These are phyloP conservation scores for Drosophila longiperda DNA, from an alignment of 2,888 invertebrate species.

Conservation along the genomic window DNA sequence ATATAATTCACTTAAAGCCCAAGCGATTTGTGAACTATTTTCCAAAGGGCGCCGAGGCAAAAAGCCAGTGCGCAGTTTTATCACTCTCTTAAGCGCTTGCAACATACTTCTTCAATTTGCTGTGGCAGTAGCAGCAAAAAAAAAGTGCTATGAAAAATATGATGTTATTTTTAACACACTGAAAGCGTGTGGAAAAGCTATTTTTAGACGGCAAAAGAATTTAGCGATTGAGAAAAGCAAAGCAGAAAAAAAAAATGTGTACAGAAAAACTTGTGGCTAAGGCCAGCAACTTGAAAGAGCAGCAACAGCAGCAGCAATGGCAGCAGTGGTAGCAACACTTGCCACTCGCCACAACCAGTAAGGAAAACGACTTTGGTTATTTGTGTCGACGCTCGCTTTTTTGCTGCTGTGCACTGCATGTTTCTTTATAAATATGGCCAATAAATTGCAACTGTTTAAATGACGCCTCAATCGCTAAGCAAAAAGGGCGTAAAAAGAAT, in stretches of 20 bases:
- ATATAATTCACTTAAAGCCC: conserved; percentile 61
- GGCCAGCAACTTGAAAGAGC: conserved; percentile 9
- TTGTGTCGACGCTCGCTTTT: conserved; percentile 25
- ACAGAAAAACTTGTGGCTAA: conserved; percentile 56
- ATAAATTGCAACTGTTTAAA: conserved; percentile 66
- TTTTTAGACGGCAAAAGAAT: conserved; percentile 60
- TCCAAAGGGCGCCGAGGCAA: conserved; percentile 20
- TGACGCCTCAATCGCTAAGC: conserved; percentile 43
- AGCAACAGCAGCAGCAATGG: conserved; percentile 20
- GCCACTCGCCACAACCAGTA: conserved; percentile 35
- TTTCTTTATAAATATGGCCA: conserved; percentile 78
- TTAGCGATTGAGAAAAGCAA: conserved; percentile 42
- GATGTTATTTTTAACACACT: conserved; percentile 80
- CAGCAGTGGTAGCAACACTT: conserved; percentile 33
- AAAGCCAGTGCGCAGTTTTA: conserved; percentile 54
- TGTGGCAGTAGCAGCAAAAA: conserved; percentile 20
- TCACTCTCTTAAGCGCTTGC: conserved; percentile 63
- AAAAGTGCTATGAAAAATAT: conserved; percentile 69
- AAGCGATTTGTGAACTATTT: conserved; percentile 79
- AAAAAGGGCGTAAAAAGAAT: conserved; percentile 34
- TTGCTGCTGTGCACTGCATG: conserved; percentile 54
- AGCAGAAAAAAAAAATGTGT: conserved; percentile 23
- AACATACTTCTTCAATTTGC: conserved; percentile 78
- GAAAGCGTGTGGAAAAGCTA: conserved; percentile 80
- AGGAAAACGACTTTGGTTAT: conserved; percentile 43